Evolutionary conservation across 53 echinoderm and acorn worm species (phyloP).

Genomic region (Antedon mediterranea): DNA sequence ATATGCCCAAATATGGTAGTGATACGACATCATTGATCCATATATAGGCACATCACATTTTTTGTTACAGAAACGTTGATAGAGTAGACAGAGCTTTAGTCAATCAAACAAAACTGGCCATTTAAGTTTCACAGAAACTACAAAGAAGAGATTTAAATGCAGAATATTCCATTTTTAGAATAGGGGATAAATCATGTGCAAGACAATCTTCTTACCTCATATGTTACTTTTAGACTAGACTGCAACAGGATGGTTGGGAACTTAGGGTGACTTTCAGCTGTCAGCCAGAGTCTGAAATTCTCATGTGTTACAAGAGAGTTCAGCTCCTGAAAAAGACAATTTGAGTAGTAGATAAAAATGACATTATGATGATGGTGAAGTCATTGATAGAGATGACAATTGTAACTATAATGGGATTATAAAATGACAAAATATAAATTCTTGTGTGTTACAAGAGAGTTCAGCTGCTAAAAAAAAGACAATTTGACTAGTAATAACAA

Average conservation of each 20-base stretch:
- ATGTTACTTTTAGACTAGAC: slow-evolving; percentile 97
- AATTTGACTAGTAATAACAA: not conserved
- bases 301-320: slow-evolving; percentile 78
- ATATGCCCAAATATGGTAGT: no score
- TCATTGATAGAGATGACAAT: not conserved
- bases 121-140: no score
- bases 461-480: slow-evolving; percentile 51
- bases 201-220: slow-evolving; percentile 46
- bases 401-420: no score
- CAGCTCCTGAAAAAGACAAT: slow-evolving; percentile 45
- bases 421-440: no score
- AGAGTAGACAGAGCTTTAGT: no score
- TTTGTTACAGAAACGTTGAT: no score
- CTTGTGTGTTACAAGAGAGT: slow-evolving; percentile 70
- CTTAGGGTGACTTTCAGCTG: slow-evolving; percentile 97
- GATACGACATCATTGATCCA: no score
- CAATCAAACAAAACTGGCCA: no score
- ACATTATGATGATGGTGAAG: not conserved
- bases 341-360: not conserved
- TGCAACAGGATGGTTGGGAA: slow-evolving; percentile 94
- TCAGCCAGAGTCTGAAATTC: slow-evolving; percentile 90
- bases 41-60: no score
- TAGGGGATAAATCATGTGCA: no score
- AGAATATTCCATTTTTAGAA: no score
- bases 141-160: no score